Percentiles rank a stretch among this genome's conserved stretches.
Conservation (phyloP, 2,888 invertebrate species). For the Drosophila kambysellisi region DNA sequence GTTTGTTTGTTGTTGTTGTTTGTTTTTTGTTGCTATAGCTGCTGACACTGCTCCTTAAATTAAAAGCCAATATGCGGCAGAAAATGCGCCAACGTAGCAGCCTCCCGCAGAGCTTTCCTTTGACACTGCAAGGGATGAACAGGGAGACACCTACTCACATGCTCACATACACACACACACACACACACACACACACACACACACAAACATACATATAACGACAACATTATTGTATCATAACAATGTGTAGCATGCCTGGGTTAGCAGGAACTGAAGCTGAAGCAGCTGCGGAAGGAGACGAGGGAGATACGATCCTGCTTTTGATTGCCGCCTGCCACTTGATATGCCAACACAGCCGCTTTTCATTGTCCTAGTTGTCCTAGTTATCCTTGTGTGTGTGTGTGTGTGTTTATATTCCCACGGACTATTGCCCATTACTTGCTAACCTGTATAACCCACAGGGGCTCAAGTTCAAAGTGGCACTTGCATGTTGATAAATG, state of each 20-base stretch:
- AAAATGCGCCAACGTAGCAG: slow-evolving; percentile 69
- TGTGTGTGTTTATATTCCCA: slow-evolving; percentile 46
- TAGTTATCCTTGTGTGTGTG: background rate
- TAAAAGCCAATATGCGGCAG: slow-evolving; percentile 76
- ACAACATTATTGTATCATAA: slow-evolving; percentile 61
- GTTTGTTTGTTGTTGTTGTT: slow-evolving; percentile 10
- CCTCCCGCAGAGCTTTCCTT: slow-evolving; percentile 37
- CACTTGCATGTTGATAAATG: slow-evolving; percentile 17
- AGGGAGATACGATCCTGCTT: slow-evolving; percentile 28
- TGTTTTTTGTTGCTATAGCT: slow-evolving; percentile 40
- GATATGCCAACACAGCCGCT: slow-evolving; percentile 48
- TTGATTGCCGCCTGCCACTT: slow-evolving; percentile 68
- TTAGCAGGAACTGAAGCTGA: slow-evolving; percentile 25
- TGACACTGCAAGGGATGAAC: slow-evolving; percentile 25
- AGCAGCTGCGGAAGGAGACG: background rate
- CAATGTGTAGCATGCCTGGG: slow-evolving; percentile 45
- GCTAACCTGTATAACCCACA: slow-evolving; percentile 21
- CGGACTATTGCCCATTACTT: slow-evolving; percentile 56
- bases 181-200: background rate
- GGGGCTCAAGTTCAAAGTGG: slow-evolving; percentile 50
- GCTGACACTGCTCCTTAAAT: slow-evolving; percentile 74
- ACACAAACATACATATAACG: background rate
- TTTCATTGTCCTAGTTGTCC: slow-evolving; percentile 18
- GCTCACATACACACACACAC: background rate
- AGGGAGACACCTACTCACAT: background rate